phyloP scores from a whole-genome alignment of 2,113 vertebrate genomes.

The Microcebus murinus region DNA sequence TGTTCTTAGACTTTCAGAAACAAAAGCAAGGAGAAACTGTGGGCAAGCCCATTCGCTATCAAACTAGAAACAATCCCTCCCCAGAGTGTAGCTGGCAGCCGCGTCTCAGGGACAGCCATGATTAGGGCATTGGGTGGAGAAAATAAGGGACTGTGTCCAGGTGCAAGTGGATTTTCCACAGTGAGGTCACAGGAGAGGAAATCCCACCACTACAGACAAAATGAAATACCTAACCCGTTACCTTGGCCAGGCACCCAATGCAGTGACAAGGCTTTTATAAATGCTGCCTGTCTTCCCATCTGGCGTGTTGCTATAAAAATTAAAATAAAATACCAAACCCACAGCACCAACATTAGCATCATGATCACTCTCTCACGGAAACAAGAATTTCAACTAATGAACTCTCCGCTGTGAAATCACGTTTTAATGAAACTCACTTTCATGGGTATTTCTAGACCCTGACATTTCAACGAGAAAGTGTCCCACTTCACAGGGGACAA shows the following conservation, averaged over 20 bases:
- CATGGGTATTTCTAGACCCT: background rate
- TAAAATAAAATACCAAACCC: constrained; percentile 60
- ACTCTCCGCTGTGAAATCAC: background rate
- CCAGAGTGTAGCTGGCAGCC: background rate
- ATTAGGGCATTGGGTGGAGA: constrained; percentile 47
- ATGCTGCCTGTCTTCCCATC: constrained; percentile 32
- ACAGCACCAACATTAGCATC: constrained; percentile 45
- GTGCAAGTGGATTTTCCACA: constrained; percentile 73
- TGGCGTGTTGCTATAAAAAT: constrained; percentile 1
- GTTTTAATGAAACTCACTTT: constrained; percentile 34
- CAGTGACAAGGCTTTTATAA: background rate
- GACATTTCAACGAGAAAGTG: background rate
- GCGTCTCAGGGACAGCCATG: background rate
- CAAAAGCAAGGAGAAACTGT: background rate
- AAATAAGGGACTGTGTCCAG: constrained; percentile 66
- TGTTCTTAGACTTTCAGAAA: constrained; percentile 70
- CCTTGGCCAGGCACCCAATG: background rate
- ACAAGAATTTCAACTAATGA: constrained; percentile 61
- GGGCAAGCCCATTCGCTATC: background rate
- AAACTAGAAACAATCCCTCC: background rate
- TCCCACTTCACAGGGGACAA: background rate
- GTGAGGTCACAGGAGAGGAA: constrained; percentile 69
- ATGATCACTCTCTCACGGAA: constrained; percentile 52
- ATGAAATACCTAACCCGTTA: constrained; percentile 21
- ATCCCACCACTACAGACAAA: constrained; percentile 47